Evolutionary conservation across 1,140 invertebrate genomes (phyloP).

Genomic region (Reticulitermes speratus): DNA sequence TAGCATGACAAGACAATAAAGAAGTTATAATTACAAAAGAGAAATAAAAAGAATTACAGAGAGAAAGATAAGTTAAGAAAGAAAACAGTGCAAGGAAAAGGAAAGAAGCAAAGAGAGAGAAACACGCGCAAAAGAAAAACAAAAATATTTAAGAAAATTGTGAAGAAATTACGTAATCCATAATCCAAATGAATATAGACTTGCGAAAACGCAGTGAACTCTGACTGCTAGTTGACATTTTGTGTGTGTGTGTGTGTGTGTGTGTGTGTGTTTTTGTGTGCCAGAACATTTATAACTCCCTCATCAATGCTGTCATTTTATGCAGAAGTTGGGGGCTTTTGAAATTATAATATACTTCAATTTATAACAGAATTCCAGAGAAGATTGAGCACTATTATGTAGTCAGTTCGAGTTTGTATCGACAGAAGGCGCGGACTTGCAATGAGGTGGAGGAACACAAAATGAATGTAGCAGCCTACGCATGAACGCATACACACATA

Average conservation of each 20-base stretch:
- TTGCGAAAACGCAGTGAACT: neutral
- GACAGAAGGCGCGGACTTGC: neutral
- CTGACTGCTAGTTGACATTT: neutral
- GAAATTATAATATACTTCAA: constrained; percentile 13
- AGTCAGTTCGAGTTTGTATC: constrained; percentile 8
- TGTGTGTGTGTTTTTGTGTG: neutral
- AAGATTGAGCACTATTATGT: constrained; percentile 11
- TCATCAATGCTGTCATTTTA: constrained; percentile 5
- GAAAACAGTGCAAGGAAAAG: neutral
- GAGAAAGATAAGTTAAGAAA: neutral
- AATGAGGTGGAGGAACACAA: neutral
- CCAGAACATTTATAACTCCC: neutral
- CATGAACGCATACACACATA: neutral
- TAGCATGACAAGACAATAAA: no score
- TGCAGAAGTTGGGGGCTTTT: neutral
- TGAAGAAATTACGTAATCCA: neutral
- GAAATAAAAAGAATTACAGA: neutral
- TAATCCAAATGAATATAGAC: neutral
- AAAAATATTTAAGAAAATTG: no score
- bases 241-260: neutral
- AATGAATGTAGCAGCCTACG: neutral
- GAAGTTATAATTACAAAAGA: no score
- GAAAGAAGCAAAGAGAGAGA: neutral
- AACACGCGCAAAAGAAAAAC: neutral
- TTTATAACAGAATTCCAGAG: neutral